Percentiles rank a stretch among this genome's conserved stretches.
Conservation (phyloP, 2,888 invertebrate species). For the Diarsia dahlii region DNA sequence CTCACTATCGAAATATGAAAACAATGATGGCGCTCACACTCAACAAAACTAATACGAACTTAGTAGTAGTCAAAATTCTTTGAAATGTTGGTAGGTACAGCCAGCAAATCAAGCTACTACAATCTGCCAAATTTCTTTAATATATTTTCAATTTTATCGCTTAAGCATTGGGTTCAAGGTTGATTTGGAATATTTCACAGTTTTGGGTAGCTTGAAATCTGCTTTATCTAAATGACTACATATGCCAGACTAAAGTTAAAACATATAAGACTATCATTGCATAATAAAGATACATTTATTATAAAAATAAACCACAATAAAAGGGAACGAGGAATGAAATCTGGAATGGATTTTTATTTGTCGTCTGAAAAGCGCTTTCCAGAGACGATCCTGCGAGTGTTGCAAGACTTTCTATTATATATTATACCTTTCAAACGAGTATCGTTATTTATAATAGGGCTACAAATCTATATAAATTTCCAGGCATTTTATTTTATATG, state of each 20-base stretch:
- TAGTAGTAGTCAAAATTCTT: not conserved
- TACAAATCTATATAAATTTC: not conserved
- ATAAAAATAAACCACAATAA: not conserved
- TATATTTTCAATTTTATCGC: too few species aligned
- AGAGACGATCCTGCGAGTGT: conserved; percentile 8
- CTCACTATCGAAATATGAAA: conserved; percentile 6
- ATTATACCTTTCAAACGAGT: conserved; percentile 12
- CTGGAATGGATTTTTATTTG: conserved; percentile 4
- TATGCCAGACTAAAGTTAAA: not conserved
- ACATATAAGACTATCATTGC: not conserved
- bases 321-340: not conserved
- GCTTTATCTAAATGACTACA: not conserved
- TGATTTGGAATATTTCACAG: too few species aligned
- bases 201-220: too few species aligned
- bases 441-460: conserved; percentile 10
- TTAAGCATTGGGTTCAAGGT: too few species aligned
- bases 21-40: not conserved
- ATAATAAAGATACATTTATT: not conserved
- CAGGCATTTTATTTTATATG: not conserved
- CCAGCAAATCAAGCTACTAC: too few species aligned
- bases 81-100: not conserved
- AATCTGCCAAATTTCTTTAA: too few species aligned
- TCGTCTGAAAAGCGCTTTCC: not conserved
- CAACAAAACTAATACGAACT: not conserved
- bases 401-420: not conserved